Conservation (phyloP, 2,888 invertebrate species). For the Perizoma flavofasciatum region DNA sequence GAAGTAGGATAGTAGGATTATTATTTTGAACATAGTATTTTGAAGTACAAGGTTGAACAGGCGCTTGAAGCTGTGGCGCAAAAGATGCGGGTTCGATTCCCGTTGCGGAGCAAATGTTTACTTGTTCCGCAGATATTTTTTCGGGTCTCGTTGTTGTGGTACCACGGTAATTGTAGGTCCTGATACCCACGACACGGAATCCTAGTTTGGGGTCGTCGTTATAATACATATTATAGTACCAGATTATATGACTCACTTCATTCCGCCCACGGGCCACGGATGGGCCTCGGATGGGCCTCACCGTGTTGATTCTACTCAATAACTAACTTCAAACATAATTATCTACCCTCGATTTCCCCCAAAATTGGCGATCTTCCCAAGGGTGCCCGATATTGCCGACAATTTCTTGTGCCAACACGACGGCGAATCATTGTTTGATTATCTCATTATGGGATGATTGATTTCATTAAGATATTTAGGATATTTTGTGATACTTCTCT, state of each 20-base stretch:
- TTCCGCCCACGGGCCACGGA: constrained; percentile 13
- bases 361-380: constrained; percentile 76
- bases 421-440: constrained; percentile 78
- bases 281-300: constrained; percentile 51
- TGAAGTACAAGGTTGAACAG: too few relatives aligned
- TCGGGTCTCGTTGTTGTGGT: too few relatives aligned
- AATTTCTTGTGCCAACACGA: constrained; percentile 81
- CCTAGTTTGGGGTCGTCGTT: neutral
- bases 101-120: too few relatives aligned
- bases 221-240: constrained; percentile 11
- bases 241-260: constrained; percentile 16
- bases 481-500: constrained; percentile 32
- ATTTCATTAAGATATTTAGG: constrained; percentile 64
- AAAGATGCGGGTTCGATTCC: too few relatives aligned
- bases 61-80: too few relatives aligned
- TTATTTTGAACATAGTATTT: too few relatives aligned
- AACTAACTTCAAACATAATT: constrained; percentile 84
- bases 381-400: constrained; percentile 72
- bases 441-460: constrained; percentile 79
- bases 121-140: too few relatives aligned
- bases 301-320: constrained; percentile 79
- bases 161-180: too few relatives aligned
- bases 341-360: constrained; percentile 79
- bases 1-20: too few relatives aligned
- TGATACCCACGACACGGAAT: too few relatives aligned